Evolutionary conservation across 2,113 vertebrate genomes (phyloP), one percentile per base, ranked within the genome.

Genomic region (Gorilla gorilla): DNA sequence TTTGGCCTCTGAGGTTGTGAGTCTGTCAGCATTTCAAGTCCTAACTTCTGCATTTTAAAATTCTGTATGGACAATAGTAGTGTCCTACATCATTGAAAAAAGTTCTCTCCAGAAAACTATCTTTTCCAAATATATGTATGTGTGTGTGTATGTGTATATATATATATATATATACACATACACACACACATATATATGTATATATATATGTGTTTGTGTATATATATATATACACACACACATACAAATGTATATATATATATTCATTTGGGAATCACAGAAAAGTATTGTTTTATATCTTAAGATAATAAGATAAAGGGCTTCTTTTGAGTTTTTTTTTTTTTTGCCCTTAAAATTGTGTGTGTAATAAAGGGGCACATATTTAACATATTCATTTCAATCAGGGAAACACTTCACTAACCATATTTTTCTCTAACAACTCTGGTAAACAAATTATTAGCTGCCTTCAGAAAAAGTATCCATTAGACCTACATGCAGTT

Each of bases 1-100:
- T 93, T 97, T 96, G 86, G 89, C 27, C 92, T 38, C 70, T 89
- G 66, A 89, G 68, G 83, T 93, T 94, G 68, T 80, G 43, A 84
- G 78, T 78, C n/a, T 94, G 61, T 91, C 57, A 95, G 66, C 68
- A 94, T 93, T 95, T 92, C 55, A 75, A 35, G 55, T 82, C 38
- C 61, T 82, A 73, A 48, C 18, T 89, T 96, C 40, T 76, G 20
- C 10, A 35, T 86, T 73, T 96, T 90, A 76, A 32, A 89, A 48
- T 85, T 66, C 20, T 93, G 52, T 91, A 40, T 96, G 48, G 45
- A 43, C 45, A 81, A 94, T 16, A 22, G 11, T 45, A 20, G 32
- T 86, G 40, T 61, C 50, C 81, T 79, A 82, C 50, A 73, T 79
- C 66, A 75, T 25, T 66, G 17, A 78, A 92, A 86, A 94, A 94